Conservation (phyloP, 2,888 invertebrate genomes). For the Athalia rosae region DNA sequence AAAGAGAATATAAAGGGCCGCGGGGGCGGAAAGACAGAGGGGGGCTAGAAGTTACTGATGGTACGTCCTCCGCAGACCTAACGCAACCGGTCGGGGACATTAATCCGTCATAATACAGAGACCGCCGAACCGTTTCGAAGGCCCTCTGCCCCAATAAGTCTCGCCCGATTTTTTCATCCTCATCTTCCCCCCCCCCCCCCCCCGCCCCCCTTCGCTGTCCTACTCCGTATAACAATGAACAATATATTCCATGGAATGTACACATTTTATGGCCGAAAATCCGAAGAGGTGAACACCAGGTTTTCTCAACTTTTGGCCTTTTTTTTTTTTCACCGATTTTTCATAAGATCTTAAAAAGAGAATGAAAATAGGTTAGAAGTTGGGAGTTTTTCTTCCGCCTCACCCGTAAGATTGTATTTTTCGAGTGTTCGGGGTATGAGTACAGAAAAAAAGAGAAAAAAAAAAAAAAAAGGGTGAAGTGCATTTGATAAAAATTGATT, state of each 20-base stretch:
- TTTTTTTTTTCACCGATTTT: too few species aligned
- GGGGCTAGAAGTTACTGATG: constrained; percentile 67
- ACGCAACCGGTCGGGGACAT: constrained; percentile 61
- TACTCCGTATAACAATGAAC: constrained; percentile 12
- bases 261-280: too few species aligned
- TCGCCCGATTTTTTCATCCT: too few species aligned
- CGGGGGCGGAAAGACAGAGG: background rate
- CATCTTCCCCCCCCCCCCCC: too few species aligned
- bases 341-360: background rate
- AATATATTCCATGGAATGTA: background rate
- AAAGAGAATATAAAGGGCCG: too few species aligned
- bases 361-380: background rate
- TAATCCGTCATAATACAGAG: constrained; percentile 69
- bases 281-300: too few species aligned
- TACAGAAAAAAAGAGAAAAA: background rate
- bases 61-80: constrained; percentile 54
- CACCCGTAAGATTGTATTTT: background rate
- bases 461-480: background rate
- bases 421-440: background rate
- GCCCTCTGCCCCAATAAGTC: constrained; percentile 39
- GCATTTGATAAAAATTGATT: background rate
- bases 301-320: too few species aligned
- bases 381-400: background rate
- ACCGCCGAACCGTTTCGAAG: constrained; percentile 55
- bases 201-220: too few species aligned